Conservation (phyloP, 2,888 invertebrate genomes). For the Acanthosepion pharaonis region DNA sequence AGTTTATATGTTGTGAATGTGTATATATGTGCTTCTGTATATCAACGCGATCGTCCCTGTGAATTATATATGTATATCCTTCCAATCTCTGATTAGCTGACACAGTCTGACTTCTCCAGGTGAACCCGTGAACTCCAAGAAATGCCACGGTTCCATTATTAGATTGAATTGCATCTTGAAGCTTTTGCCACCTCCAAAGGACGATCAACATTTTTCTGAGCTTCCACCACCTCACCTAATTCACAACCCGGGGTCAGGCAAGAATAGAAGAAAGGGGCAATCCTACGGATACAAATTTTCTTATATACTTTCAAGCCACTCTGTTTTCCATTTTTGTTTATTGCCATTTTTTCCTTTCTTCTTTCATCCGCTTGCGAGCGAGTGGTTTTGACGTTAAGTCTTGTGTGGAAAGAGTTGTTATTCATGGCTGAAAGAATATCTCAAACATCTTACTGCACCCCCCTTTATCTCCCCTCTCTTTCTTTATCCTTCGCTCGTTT, state of each 20-base stretch:
- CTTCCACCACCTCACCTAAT: neutral
- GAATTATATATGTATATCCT: slow-evolving; percentile 21
- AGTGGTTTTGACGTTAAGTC: slow-evolving; percentile 16
- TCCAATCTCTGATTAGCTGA: slow-evolving; percentile 22
- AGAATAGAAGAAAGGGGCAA: slow-evolving; percentile 1
- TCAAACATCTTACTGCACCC: neutral
- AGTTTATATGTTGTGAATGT: neutral
- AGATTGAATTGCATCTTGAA: slow-evolving; percentile 33
- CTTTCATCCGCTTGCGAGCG: neutral
- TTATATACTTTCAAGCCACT: neutral
- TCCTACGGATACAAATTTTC: neutral
- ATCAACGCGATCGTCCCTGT: neutral
- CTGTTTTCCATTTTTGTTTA: slow-evolving; percentile 20
- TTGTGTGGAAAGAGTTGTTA: neutral
- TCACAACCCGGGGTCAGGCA: neutral
- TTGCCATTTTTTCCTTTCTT: neutral
- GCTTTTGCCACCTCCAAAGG: neutral
- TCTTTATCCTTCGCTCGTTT: neutral
- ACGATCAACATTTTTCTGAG: slow-evolving; percentile 17
- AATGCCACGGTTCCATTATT: neutral
- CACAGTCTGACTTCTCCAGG: neutral
- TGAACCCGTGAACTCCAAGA: neutral
- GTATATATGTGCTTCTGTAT: neutral
- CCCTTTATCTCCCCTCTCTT: neutral
- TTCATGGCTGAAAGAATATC: neutral